phyloP scores from a whole-genome alignment of 2,797 vertebrate genomes.

The Bryconaethiops microstoma region DNA sequence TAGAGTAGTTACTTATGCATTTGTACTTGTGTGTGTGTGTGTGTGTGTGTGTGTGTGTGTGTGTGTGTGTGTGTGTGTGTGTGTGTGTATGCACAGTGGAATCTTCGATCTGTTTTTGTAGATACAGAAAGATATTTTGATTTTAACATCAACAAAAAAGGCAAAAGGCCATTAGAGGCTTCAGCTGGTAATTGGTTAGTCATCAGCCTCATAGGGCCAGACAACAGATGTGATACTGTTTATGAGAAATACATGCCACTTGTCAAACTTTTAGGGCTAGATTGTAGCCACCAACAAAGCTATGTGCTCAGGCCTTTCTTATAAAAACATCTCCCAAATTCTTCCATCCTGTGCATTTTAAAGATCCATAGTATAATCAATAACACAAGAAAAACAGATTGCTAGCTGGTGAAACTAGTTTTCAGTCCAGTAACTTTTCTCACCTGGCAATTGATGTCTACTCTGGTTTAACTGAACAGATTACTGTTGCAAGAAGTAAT shows the following conservation, averaged over 20 bases:
- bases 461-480: neutral
- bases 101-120: neutral
- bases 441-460: neutral
- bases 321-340: neutral
- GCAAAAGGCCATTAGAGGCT: neutral
- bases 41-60: neutral
- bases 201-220: neutral
- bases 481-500: no score
- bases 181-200: neutral
- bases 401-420: neutral
- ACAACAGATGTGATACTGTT: neutral
- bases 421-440: neutral
- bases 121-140: neutral
- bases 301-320: neutral
- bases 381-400: neutral
- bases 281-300: neutral
- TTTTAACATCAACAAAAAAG: neutral
- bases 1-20: conserved; percentile 19
- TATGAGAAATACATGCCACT: neutral
- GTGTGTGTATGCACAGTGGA: neutral
- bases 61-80: neutral
- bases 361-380: neutral
- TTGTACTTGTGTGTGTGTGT: neutral
- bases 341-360: neutral
- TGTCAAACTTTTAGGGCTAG: neutral